Evolutionary conservation across 2,888 invertebrate species (phyloP), one percentile per base, ranked within the genome.

Genomic region (Himalopsyche tibetana): DNA sequence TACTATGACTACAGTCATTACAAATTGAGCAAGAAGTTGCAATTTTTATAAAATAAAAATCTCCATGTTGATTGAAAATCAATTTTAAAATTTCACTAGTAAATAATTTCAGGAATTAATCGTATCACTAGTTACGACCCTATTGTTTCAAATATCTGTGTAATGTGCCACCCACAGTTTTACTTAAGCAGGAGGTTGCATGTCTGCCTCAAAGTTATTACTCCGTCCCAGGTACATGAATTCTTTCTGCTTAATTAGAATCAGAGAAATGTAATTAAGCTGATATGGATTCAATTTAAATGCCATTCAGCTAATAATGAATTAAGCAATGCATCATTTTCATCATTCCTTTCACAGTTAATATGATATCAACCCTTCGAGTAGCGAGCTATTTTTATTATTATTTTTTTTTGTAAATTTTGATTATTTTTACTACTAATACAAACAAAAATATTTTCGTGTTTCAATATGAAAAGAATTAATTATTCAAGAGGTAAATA

Each of bases 221-320:
- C 56, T 56, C 86, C 19, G 87, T 87, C 45, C 87, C 87, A 80
- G 86, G 87, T 80, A 87, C 87, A 28, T 19, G 9, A n/a, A 15
- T 36, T 36, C 69, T 28, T 69, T 36, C 28, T 12, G 36, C 74
- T 38, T 74, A 74, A 74, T 74, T 74, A 74, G 74, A 74, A 74
- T 74, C 74, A 36, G 36, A 36, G 74, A 74, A 74, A 74, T 28
- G 74, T 74, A 74, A 74, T 74, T 74, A 74, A 38, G 19, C 74
- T 36, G 74, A 38, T 38, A 11, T 38, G 74, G 28, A 12, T 74
- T 74, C 74, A 74, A 74, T 36, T 36, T 74, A 36, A 74, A 36
- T 36, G 36, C 74, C 36, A 15, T 74, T 74, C 5, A 2, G 74
- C 74, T 8, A 15, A 5, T 74, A 38, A 74, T 74, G 63, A 63